These are phyloP conservation scores for Lepus oiostolus DNA, from an alignment of 2,797 vertebrate genomes.

Conservation along the genomic window DNA sequence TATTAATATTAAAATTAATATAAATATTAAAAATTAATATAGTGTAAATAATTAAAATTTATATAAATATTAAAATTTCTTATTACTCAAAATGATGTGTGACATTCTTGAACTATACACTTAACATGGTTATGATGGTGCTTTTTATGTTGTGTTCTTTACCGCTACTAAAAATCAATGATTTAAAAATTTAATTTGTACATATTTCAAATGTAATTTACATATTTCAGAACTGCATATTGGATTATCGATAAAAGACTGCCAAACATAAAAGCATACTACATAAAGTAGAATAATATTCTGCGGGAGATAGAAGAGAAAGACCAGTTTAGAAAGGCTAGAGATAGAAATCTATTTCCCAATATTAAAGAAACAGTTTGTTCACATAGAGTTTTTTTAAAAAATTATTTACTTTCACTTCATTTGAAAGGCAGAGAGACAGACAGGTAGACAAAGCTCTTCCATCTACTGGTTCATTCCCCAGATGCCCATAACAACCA, in stretches of 20 bases:
- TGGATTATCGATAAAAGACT: neutral
- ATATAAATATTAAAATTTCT: conserved; percentile 3
- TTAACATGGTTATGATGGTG: neutral
- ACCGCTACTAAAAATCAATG: neutral
- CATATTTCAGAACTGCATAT: neutral
- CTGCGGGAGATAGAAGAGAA: neutral
- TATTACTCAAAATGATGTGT: neutral
- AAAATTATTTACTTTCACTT: too few species aligned
- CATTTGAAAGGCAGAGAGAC: too few species aligned
- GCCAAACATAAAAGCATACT: neutral
- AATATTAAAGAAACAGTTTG: neutral
- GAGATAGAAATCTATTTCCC: neutral
- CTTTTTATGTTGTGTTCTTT: neutral
- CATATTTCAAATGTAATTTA: neutral
- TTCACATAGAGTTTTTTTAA: too few species aligned
- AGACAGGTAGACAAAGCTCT: too few species aligned
- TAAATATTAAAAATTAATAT: too few species aligned
- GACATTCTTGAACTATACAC: neutral
- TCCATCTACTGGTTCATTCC: too few species aligned
- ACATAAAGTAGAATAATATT: neutral
- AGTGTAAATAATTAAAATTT: too few species aligned
- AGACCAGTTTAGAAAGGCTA: conserved; percentile 10
- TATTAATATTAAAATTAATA: neutral
- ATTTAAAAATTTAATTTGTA: neutral
- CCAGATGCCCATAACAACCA: too few species aligned